phyloP scores from a whole-genome alignment of 2,888 invertebrate species.

The Pterostichus madidus region DNA sequence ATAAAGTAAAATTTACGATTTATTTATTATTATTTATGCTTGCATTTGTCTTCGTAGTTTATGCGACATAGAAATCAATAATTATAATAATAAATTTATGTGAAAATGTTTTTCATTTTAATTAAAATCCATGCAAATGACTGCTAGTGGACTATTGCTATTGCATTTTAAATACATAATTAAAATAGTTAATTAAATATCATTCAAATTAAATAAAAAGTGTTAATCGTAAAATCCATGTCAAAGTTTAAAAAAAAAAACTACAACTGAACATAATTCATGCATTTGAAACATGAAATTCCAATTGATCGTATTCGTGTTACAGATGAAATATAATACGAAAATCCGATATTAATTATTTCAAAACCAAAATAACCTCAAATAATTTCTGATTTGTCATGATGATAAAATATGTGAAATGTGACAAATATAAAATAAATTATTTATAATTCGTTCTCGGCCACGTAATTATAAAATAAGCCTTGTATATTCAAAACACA shows the following conservation, averaged over 20 bases:
- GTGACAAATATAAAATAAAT: constrained; percentile 60
- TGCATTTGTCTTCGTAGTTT: no score
- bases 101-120: constrained; percentile 40
- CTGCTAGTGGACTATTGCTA: not conserved
- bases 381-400: constrained; percentile 59
- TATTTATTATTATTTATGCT: not conserved
- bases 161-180: constrained; percentile 39
- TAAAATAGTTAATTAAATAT: constrained; percentile 53
- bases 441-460: constrained; percentile 25
- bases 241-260: constrained; percentile 40
- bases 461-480: constrained; percentile 1
- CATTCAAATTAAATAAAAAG: constrained; percentile 48
- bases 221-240: constrained; percentile 25
- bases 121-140: constrained; percentile 30
- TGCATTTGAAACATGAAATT: constrained; percentile 47
- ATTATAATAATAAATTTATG: not conserved
- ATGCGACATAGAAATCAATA: constrained; percentile 3
- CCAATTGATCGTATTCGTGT: constrained; percentile 70
- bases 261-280: constrained; percentile 34
- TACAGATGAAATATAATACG: constrained; percentile 70
- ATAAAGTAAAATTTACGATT: not conserved
- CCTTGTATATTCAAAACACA: not conserved
- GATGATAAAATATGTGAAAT: constrained; percentile 60
- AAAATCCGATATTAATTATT: constrained; percentile 63
- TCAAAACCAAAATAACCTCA: constrained; percentile 59